phyloP scores from a whole-genome alignment of 1,140 invertebrate genomes.

The Drosophila neocordata region DNA sequence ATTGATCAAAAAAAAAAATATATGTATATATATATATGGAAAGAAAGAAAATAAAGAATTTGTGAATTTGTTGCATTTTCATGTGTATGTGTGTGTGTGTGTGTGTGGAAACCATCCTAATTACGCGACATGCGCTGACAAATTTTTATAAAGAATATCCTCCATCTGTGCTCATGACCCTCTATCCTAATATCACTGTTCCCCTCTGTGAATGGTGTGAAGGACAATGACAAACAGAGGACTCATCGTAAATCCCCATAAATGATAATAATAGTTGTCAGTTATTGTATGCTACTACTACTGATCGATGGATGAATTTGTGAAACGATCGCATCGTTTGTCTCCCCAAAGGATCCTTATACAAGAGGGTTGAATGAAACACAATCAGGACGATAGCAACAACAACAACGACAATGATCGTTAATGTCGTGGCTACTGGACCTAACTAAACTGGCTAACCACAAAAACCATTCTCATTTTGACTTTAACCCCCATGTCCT shows the following conservation, averaged over 20 bases:
- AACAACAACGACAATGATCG: background rate
- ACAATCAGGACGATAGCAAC: background rate
- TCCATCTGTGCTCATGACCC: background rate
- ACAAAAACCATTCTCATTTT: conserved; percentile 47
- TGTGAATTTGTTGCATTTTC: conserved; percentile 12
- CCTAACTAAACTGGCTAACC: conserved; percentile 50
- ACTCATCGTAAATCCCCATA: conserved; percentile 63
- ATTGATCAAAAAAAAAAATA: conserved; percentile 47
- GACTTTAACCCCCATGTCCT: conserved; percentile 26
- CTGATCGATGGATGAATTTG: conserved; percentile 41
- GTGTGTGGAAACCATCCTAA: conserved; percentile 51
- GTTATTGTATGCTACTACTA: conserved; percentile 44
- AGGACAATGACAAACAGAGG: conserved; percentile 37
- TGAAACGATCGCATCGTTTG: conserved; percentile 34
- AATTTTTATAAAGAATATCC: conserved; percentile 40
- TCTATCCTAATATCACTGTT: conserved; percentile 1
- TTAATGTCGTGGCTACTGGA: background rate
- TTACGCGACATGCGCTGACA: conserved; percentile 69
- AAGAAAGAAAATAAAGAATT: conserved; percentile 42
- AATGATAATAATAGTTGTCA: conserved; percentile 78
- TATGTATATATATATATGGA: too few relatives aligned
- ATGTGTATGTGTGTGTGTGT: conserved; percentile 13
- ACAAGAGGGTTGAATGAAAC: background rate
- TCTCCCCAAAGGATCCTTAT: background rate
- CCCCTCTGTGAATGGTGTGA: background rate